phyloP scores from a whole-genome alignment of 1,140 invertebrate genomes.

The Pteromalus puparum region DNA sequence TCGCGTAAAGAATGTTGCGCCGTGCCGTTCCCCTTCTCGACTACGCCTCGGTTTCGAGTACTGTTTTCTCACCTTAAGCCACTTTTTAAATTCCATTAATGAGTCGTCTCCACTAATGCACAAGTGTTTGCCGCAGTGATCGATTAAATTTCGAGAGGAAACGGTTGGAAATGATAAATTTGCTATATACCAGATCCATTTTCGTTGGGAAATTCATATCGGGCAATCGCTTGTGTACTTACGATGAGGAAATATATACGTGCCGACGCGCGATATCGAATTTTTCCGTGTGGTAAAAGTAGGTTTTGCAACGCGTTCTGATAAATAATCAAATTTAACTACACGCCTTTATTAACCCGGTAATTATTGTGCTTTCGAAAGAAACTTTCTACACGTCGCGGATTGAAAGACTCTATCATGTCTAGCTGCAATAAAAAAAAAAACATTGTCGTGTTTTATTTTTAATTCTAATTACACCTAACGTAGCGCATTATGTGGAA shows the following conservation, averaged over 20 bases:
- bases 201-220: not conserved
- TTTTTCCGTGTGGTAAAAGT: constrained; percentile 28
- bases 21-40: not conserved
- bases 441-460: constrained; percentile 15
- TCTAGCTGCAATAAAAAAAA: not conserved
- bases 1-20: constrained; percentile 32
- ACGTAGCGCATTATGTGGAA: too few relatives aligned
- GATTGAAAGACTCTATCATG: constrained; percentile 1
- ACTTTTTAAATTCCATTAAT: constrained; percentile 4
- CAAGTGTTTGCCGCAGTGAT: not conserved
- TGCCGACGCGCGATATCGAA: not conserved
- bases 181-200: not conserved
- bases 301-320: constrained; percentile 11
- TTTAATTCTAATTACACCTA: not conserved
- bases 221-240: not conserved
- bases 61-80: not conserved
- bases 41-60: not conserved
- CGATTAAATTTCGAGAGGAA: too few relatives aligned
- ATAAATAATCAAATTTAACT: constrained; percentile 47
- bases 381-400: not conserved
- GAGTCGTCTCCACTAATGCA: not conserved
- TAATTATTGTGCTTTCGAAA: constrained; percentile 47
- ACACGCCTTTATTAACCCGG: constrained; percentile 8
- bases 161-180: too few relatives aligned
- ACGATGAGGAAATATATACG: constrained; percentile 4